A percentile compares a stretch with the other conserved stretches of the same genome.
These are phyloP conservation scores for Bembecia ichneumoniformis DNA, from an alignment of 2,888 invertebrate genomes.

Conservation along the genomic window DNA sequence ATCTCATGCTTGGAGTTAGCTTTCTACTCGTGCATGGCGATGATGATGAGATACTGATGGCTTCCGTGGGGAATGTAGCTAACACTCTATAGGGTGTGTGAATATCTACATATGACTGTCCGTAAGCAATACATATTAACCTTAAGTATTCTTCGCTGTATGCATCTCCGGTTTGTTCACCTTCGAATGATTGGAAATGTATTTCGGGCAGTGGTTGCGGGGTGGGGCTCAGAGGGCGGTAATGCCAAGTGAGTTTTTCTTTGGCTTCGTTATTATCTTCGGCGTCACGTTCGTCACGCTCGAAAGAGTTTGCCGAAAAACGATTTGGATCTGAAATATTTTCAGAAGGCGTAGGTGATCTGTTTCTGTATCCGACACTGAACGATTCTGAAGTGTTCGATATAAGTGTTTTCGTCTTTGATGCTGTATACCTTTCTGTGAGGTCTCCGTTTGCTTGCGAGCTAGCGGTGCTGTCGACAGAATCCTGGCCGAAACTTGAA, in stretches of 20 bases:
- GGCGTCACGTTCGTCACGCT: conserved; percentile 29
- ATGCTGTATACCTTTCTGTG: conserved; percentile 58
- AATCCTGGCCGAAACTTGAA: conserved; percentile 66
- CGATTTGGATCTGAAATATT: conserved; percentile 42
- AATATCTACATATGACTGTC: conserved; percentile 28
- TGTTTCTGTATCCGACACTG: conserved; percentile 53
- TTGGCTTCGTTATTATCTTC: conserved; percentile 29
- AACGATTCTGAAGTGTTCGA: conserved; percentile 54
- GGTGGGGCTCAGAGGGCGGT: conserved; percentile 52
- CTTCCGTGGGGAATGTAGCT: conserved; percentile 25
- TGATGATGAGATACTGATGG: conserved; percentile 19
- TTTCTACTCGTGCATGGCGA: conserved; percentile 40
- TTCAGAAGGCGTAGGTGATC: conserved; percentile 56
- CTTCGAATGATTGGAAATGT: conserved; percentile 71
- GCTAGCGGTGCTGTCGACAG: conserved; percentile 40
- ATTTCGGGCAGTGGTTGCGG: conserved; percentile 51
- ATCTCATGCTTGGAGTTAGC: conserved; percentile 26
- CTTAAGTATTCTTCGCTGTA: conserved; percentile 66
- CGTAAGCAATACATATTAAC: conserved; percentile 55
- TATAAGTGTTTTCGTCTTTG: conserved; percentile 57
- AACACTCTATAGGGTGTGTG: conserved; percentile 37
- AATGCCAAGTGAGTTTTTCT: conserved; percentile 61
- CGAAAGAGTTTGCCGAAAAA: conserved; percentile 37
- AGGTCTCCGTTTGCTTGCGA: conserved; percentile 49
- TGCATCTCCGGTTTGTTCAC: conserved; percentile 40